Evolutionary conservation across 2,113 vertebrate species (phyloP).

Genomic region (Condylura cristata): DNA sequence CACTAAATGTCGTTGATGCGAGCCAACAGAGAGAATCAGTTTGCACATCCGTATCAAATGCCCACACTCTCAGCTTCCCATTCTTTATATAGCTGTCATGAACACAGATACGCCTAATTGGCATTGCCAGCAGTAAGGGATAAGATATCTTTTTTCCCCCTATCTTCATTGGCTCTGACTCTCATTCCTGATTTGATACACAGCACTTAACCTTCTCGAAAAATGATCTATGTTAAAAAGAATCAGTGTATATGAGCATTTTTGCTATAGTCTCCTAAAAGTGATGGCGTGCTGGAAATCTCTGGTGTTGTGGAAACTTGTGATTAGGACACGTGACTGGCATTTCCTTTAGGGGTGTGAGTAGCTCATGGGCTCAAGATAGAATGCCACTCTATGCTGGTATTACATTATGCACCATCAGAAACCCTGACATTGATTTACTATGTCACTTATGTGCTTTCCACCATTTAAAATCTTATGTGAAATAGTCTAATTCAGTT

Average conservation of each 20-base stretch:
- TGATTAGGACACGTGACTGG: conserved; percentile 69
- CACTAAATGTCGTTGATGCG: conserved; percentile 61
- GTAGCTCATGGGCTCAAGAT: conserved; percentile 45
- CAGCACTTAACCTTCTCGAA: conserved; percentile 66
- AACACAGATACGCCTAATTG: conserved; percentile 77
- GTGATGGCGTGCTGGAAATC: conserved; percentile 26
- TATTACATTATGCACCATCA: conserved; percentile 74
- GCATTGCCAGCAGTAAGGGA: conserved; percentile 72
- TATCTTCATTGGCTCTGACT: conserved; percentile 55
- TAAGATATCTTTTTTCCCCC: conserved; percentile 56
- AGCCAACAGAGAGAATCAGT: conserved; percentile 73
- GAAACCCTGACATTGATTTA: conserved; percentile 64
- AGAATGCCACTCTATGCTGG: conserved; percentile 60
- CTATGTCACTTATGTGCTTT: conserved; percentile 39
- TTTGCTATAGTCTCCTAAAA: conserved; percentile 53
- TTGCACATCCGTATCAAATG: conserved; percentile 76
- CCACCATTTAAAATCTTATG: not conserved
- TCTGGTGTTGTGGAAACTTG: conserved; percentile 58
- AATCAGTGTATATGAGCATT: conserved; percentile 45
- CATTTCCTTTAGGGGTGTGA: conserved; percentile 68
- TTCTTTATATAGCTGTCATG: conserved; percentile 81
- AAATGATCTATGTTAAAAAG: conserved; percentile 61
- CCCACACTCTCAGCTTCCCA: conserved; percentile 42
- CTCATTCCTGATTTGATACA: conserved; percentile 77
- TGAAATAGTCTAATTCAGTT: not conserved